phyloP scores from a whole-genome alignment of 2,888 invertebrate genomes.

The Phragmatobia fuliginosa region DNA sequence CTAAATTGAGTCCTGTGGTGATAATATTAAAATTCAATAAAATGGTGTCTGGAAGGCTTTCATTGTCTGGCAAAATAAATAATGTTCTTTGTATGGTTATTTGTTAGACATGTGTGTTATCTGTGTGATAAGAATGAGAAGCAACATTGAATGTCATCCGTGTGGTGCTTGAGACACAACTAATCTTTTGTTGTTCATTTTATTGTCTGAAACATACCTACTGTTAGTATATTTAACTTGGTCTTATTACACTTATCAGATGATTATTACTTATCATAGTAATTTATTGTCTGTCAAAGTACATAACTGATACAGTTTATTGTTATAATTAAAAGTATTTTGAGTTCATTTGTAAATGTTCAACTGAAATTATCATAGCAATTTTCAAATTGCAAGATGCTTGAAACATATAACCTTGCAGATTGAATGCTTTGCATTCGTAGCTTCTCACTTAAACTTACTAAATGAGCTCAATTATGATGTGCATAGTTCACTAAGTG shows the following conservation, averaged over 20 bases:
- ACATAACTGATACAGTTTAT: not conserved
- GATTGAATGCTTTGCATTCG: not conserved
- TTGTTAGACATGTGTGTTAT: slow-evolving; percentile 36
- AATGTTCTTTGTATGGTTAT: slow-evolving; percentile 29
- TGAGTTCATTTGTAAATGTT: not conserved
- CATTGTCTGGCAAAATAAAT: slow-evolving; percentile 16
- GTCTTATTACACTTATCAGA: not conserved
- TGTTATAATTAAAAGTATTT: not conserved
- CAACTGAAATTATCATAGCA: not conserved
- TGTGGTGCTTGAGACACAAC: slow-evolving; percentile 25
- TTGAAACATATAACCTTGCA: not conserved
- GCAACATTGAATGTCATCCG: slow-evolving; percentile 30
- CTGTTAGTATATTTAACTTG: not conserved
- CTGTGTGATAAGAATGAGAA: slow-evolving; percentile 28
- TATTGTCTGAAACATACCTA: not conserved
- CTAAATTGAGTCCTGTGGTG: not conserved
- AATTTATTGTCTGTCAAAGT: not conserved
- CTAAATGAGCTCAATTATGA: not conserved
- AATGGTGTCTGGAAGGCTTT: not conserved
- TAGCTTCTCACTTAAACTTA: not conserved
- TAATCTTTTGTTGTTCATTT: slow-evolving; percentile 21
- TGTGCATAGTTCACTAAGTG: no score
- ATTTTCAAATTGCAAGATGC: not conserved
- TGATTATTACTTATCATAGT: not conserved
- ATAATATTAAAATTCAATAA: not conserved